Percentiles rank a stretch among this genome's conserved stretches.
These are phyloP conservation scores for Varroa destructor DNA, from an alignment of 1,140 invertebrate genomes.

Conservation along the genomic window DNA sequence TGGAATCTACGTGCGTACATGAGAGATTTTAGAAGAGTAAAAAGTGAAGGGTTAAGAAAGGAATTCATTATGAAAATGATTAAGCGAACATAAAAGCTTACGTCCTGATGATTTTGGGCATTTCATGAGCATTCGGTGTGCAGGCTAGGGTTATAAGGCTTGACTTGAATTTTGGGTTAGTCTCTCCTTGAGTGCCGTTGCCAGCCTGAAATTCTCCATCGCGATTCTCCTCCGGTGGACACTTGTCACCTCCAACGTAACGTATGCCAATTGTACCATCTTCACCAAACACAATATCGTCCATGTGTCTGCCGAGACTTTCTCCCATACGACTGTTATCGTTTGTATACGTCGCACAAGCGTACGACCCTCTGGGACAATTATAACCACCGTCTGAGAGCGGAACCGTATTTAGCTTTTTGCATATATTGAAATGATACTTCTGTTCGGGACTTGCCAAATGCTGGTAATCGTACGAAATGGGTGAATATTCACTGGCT, in stretches of 20 bases:
- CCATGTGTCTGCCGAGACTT: slow-evolving; percentile 14
- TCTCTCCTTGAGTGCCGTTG: slow-evolving; percentile 32
- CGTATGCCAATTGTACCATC: slow-evolving; percentile 36
- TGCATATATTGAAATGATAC: slow-evolving; percentile 18
- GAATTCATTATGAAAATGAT: no score
- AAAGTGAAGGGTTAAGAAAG: no score
- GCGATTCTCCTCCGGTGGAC: slow-evolving; percentile 32
- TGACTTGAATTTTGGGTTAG: slow-evolving; percentile 22
- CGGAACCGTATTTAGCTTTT: neutral
- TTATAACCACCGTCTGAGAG: neutral
- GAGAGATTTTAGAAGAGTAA: no score
- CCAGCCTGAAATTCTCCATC: no score
- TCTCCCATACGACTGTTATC: neutral
- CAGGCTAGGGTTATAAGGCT: slow-evolving; percentile 5
- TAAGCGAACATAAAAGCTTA: neutral
- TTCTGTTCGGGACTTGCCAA: neutral
- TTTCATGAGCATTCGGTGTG: slow-evolving; percentile 3
- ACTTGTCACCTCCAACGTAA: slow-evolving; percentile 37
- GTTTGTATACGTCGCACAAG: neutral
- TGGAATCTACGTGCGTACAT: no score
- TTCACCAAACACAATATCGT: neutral
- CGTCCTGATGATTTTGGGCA: neutral
- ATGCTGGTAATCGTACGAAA: neutral
- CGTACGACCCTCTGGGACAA: slow-evolving; percentile 9
- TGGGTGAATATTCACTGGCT: neutral